phyloP scores from a whole-genome alignment of 2,797 vertebrate species.

The Micrastur ruficollis region DNA sequence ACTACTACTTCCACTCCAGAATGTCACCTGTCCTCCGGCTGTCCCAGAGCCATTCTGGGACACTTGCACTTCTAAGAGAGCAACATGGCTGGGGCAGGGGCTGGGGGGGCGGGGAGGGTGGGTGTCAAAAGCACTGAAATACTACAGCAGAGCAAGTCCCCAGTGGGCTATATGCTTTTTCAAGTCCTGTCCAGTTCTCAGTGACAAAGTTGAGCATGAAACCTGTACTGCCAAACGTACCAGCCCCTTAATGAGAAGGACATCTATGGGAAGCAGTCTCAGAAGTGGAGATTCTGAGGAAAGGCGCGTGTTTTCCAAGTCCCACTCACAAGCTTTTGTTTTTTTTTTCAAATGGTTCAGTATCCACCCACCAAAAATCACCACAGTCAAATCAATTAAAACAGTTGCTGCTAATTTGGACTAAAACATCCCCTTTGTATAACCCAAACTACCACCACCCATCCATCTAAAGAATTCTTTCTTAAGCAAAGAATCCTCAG shows the following conservation, averaged over 20 bases:
- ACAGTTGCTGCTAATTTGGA: neutral
- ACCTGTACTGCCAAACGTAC: constrained; percentile 16
- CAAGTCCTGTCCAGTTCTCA: neutral
- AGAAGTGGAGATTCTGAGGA: neutral
- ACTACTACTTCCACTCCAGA: constrained; percentile 29
- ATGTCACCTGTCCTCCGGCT: neutral
- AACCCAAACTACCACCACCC: neutral
- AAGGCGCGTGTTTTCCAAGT: neutral
- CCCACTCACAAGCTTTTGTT: neutral
- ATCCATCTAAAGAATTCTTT: neutral
- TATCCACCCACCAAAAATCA: neutral
- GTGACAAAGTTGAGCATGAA: constrained; percentile 50
- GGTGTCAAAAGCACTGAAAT: constrained; percentile 13
- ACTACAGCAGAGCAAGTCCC: neutral
- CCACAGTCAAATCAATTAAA: neutral
- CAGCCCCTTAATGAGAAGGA: neutral
- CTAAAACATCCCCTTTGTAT: neutral
- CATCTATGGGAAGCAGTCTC: neutral
- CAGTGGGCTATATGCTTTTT: neutral
- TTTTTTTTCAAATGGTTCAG: neutral
- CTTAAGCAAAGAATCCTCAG: neutral
- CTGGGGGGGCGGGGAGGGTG: neutral
- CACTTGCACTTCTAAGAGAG: neutral
- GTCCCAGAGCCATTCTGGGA: constrained; percentile 1
- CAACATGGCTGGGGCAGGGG: neutral